Conservation (phyloP, 2,113 vertebrate species). For the Paramormyrops kingsleyae region DNA sequence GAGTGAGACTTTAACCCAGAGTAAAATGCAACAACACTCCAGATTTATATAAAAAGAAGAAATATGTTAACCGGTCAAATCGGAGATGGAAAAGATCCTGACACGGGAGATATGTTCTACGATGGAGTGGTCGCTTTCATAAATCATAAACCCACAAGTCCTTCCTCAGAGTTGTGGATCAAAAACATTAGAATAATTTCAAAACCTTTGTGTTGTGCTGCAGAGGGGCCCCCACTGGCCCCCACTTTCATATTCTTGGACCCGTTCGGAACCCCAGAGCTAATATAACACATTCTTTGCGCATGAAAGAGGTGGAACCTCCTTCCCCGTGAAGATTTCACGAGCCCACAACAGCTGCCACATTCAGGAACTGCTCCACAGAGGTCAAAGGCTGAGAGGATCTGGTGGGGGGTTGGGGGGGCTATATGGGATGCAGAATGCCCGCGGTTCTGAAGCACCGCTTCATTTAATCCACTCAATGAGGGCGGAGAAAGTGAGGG, state of each 20-base stretch:
- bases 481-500: constrained; percentile 11
- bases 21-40: background rate
- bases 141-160: constrained; percentile 23
- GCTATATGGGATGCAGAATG: background rate
- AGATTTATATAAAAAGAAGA: background rate
- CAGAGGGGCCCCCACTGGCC: background rate
- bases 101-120: background rate
- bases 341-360: constrained; percentile 9
- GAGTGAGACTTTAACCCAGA: background rate
- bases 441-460: background rate
- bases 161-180: background rate
- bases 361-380: background rate
- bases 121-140: background rate
- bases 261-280: background rate
- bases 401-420: background rate
- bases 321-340: background rate
- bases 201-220: constrained; percentile 3
- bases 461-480: constrained; percentile 23
- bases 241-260: background rate
- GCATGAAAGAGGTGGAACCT: background rate
- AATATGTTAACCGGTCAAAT: background rate
- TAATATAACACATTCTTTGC: constrained; percentile 17
- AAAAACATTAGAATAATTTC: background rate
- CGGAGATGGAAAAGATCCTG: background rate
- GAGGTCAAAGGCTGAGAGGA: background rate